These are phyloP conservation scores for Amphiprion ocellaris DNA, from an alignment of 2,113 vertebrate species.

Conservation along the genomic window DNA sequence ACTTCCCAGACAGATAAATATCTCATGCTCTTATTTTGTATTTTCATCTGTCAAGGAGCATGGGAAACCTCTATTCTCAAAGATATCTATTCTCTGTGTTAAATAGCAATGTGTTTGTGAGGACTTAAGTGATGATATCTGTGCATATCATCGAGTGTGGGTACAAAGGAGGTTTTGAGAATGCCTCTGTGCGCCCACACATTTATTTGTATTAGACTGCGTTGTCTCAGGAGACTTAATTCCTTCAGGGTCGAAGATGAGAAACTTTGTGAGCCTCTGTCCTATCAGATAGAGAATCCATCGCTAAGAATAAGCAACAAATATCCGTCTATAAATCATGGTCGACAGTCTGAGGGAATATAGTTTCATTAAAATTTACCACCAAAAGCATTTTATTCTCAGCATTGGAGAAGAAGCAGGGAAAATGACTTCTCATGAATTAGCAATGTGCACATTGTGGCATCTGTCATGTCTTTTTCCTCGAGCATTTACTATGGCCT, in stretches of 20 bases:
- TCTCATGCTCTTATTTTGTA: background rate
- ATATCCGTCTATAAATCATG: slow-evolving; percentile 3
- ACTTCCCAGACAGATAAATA: slow-evolving; percentile 37
- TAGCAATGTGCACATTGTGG: background rate
- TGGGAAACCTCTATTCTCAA: slow-evolving; percentile 24
- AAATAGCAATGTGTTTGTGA: background rate
- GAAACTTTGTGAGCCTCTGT: slow-evolving; percentile 10
- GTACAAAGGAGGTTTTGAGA: background rate
- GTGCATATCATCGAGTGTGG: background rate
- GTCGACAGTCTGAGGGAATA: background rate
- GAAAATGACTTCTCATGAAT: slow-evolving; percentile 6
- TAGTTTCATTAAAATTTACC: slow-evolving; percentile 1
- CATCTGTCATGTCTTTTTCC: background rate
- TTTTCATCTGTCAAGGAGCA: slow-evolving; percentile 21
- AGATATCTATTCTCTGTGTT: background rate
- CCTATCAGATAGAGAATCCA: background rate
- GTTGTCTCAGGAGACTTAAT: slow-evolving; percentile 15
- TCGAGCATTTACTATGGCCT: background rate
- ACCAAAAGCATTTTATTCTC: background rate
- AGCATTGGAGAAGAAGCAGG: background rate
- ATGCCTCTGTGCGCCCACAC: slow-evolving; percentile 4
- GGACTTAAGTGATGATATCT: too few relatives aligned
- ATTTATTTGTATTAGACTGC: slow-evolving; percentile 18
- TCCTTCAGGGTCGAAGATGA: slow-evolving; percentile 15
- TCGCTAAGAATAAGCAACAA: slow-evolving; percentile 4